Conservation (phyloP, 2,888 invertebrate genomes). For the Drosophila falleni region DNA sequence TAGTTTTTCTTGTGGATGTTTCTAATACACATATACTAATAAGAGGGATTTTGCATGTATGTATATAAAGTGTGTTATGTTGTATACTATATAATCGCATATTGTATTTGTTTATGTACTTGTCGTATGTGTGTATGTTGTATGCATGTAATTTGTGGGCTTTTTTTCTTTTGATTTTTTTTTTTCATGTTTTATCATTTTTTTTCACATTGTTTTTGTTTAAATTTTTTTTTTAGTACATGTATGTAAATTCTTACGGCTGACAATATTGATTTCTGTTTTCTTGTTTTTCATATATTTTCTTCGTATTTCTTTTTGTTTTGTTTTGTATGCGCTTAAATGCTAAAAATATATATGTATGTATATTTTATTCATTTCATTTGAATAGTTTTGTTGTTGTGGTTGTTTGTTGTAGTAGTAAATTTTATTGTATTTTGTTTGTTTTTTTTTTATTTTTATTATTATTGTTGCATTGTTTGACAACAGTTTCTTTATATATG, state of each 20-base stretch:
- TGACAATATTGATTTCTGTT: slow-evolving; percentile 59
- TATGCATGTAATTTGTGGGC: slow-evolving; percentile 33
- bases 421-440: slow-evolving; percentile 8
- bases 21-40: slow-evolving; percentile 5
- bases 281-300: slow-evolving; percentile 29
- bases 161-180: slow-evolving; percentile 27
- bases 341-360: slow-evolving; percentile 56
- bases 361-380: slow-evolving; percentile 32
- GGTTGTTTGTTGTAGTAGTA: slow-evolving; percentile 20
- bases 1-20: not conserved
- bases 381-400: slow-evolving; percentile 31
- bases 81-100: not conserved
- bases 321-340: slow-evolving; percentile 42
- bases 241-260: slow-evolving; percentile 56
- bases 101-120: not conserved
- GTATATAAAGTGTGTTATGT: slow-evolving; percentile 11
- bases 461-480: slow-evolving; percentile 16
- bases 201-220: slow-evolving; percentile 12
- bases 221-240: slow-evolving; percentile 33
- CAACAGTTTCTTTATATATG: slow-evolving; percentile 16
- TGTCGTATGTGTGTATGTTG: slow-evolving; percentile 15
- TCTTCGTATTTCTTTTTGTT: slow-evolving; percentile 29
- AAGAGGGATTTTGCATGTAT: slow-evolving; percentile 10
- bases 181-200: slow-evolving; percentile 23
- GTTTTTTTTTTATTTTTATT: not conserved